Percentiles rank a stretch among this genome's conserved stretches.
Conservation (phyloP, 2,888 invertebrate genomes). For the Cyaniris semiargus region DNA sequence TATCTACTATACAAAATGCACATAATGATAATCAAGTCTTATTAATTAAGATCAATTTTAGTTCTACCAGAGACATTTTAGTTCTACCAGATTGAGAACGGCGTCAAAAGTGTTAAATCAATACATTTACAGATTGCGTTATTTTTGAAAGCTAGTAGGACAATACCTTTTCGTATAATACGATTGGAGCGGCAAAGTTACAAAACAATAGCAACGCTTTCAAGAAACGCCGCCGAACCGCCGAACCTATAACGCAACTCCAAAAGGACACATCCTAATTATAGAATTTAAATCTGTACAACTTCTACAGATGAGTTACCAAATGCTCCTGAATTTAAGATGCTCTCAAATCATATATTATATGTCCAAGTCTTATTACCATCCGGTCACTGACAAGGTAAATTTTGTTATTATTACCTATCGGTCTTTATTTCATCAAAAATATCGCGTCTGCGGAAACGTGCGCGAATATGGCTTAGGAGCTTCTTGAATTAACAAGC, state of each 20-base stretch:
- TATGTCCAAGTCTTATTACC: not conserved
- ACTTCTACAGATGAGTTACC: not conserved
- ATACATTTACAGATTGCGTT: not conserved
- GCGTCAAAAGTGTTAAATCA: not conserved
- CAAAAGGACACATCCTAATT: not conserved
- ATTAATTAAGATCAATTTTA: not conserved
- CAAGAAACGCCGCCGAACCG: too few relatives aligned
- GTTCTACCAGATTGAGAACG: not conserved
- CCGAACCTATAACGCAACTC: not conserved
- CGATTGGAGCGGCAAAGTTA: too few relatives aligned
- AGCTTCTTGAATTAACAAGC: not conserved
- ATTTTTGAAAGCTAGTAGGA: not conserved
- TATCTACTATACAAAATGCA: slow-evolving; percentile 31
- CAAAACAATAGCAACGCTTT: too few relatives aligned
- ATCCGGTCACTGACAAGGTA: not conserved
- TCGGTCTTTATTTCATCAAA: too few relatives aligned
- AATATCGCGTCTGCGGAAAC: too few relatives aligned
- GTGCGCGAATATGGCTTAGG: not conserved
- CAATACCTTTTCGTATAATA: not conserved
- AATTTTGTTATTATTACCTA: too few relatives aligned
- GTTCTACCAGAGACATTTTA: not conserved
- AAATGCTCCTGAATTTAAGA: not conserved
- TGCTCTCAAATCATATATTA: not conserved
- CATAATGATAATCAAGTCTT: slow-evolving; percentile 19
- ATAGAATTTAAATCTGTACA: not conserved